A percentile compares a stretch with the other conserved stretches of the same genome.
These are phyloP conservation scores for Plemyria rubiginata DNA, from an alignment of 2,888 invertebrate genomes.

Conservation along the genomic window DNA sequence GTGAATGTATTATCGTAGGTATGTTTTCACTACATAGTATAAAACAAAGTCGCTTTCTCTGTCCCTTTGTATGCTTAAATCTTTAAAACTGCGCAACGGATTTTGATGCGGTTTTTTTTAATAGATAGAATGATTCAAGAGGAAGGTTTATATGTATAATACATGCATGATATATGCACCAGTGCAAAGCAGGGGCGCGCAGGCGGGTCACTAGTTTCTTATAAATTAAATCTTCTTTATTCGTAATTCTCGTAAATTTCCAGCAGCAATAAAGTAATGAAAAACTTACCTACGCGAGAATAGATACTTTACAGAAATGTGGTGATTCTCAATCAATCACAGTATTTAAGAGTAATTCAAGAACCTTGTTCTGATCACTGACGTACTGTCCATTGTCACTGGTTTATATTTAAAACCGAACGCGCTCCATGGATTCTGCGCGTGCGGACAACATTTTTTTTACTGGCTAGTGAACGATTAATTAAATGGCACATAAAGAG, in stretches of 20 bases:
- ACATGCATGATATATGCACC: no score
- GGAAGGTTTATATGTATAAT: no score
- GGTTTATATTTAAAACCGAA: conserved; percentile 73
- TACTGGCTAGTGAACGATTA: conserved; percentile 56
- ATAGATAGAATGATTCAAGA: no score
- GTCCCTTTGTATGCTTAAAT: no score
- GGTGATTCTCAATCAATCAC: conserved; percentile 38
- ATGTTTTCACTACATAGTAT: no score
- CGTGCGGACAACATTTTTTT: conserved; percentile 56
- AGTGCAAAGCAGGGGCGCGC: no score
- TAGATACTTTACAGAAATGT: conserved; percentile 14
- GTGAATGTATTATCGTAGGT: no score
- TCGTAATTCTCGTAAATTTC: neutral
- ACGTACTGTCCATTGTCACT: conserved; percentile 75
- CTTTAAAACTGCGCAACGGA: no score
- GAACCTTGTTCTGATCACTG: conserved; percentile 68
- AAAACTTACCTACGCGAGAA: neutral
- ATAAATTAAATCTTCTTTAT: neutral
- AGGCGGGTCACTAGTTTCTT: no score
- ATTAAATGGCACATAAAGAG: conserved; percentile 68
- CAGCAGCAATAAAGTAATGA: neutral
- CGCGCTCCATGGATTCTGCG: conserved; percentile 65
- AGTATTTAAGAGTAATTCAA: conserved; percentile 47
- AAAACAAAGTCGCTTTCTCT: no score
- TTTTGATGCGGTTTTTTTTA: no score